Base-by-base conservation (phyloP, 2,113 vertebrate species). In the Morone saxatilis region DNA sequence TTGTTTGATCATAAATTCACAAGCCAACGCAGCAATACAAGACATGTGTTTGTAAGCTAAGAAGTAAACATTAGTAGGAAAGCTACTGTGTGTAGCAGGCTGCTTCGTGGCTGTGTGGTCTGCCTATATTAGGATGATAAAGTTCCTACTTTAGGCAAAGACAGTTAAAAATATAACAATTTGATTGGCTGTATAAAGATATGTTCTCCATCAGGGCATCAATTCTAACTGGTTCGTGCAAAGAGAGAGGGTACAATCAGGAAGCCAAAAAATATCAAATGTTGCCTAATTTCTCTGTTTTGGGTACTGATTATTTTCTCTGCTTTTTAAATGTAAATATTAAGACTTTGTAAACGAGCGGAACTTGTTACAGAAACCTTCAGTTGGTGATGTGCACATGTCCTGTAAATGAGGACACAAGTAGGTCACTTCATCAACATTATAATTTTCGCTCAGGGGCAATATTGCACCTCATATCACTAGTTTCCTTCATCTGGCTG, bases 401-500 rank as follows among this genome's bases (percentile, higher is more conserved):
- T 80, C 77, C 77, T 62, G 65, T 51, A 66, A 90, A 86, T 62
- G 65, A 85, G 83, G 81, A 82, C 78, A 74, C 62, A 78, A 87
- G 68, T 80, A 85, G 88, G 79, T 89, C 78, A 86, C 45, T 65
- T 71, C 61, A 54, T 80, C 75, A 85, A 67, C 71, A 51, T 69
- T 62, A 4, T 76, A 36, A 78, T 78, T 83, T 88, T 76, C 13
- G 48, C 79, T 86, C 48, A 48, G 71, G 84, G 79, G 80, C 74
- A 68, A 72, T n/a, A 25, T 71, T 78, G 74, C 74, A 76, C 75
- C 68, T 88, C 70, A 69, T 84, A 63, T 78, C 83, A 89, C 76
- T 81, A 69, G 53, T 85, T 91, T 86, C 77, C 65, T 69, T 85
- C 68, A 84, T 90, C 65, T 61, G 71, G 51, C 67, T 84, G 73